Evolutionary conservation across 2,888 invertebrate species (phyloP).

Genomic region (Eupithecia dodoneata): DNA sequence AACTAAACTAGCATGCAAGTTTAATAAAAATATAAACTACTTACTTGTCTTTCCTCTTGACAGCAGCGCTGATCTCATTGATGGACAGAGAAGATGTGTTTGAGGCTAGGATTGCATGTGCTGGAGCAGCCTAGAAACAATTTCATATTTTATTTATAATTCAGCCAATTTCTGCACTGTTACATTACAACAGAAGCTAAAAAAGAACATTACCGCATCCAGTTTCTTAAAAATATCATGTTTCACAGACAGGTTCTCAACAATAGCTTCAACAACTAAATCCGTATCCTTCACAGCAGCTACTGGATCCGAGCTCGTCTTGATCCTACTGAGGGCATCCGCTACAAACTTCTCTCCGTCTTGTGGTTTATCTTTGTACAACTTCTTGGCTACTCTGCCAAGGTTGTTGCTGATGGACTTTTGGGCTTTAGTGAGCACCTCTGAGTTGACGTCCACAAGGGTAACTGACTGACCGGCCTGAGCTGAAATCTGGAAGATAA

Average conservation of each 20-base stretch:
- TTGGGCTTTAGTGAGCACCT: slow-evolving; percentile 89
- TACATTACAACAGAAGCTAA: no score
- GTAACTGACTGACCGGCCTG: slow-evolving; percentile 92
- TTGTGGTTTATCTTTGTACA: slow-evolving; percentile 87
- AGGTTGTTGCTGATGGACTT: slow-evolving; percentile 88
- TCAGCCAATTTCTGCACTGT: neutral
- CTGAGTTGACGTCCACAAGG: slow-evolving; percentile 90
- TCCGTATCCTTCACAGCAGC: slow-evolving; percentile 86
- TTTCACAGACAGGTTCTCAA: slow-evolving; percentile 91
- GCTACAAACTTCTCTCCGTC: slow-evolving; percentile 87
- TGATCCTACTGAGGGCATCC: slow-evolving; percentile 84
- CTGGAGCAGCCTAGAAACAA: slow-evolving; percentile 84
- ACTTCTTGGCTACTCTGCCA: slow-evolving; percentile 90
- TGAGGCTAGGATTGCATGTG: slow-evolving; percentile 91
- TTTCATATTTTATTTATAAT: neutral
- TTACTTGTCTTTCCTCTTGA: slow-evolving; percentile 87
- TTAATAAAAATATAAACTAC: slow-evolving; percentile 29
- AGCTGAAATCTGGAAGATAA: slow-evolving; percentile 88
- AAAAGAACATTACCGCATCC: slow-evolving; percentile 81
- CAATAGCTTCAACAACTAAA: slow-evolving; percentile 93
- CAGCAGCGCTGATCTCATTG: slow-evolving; percentile 89
- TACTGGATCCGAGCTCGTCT: slow-evolving; percentile 84
- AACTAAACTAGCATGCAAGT: neutral
- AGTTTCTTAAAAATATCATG: slow-evolving; percentile 89
- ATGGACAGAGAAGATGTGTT: slow-evolving; percentile 96